These are phyloP conservation scores for Laticauda colubrina DNA, from an alignment of 2,113 vertebrate species.

Conservation along the genomic window DNA sequence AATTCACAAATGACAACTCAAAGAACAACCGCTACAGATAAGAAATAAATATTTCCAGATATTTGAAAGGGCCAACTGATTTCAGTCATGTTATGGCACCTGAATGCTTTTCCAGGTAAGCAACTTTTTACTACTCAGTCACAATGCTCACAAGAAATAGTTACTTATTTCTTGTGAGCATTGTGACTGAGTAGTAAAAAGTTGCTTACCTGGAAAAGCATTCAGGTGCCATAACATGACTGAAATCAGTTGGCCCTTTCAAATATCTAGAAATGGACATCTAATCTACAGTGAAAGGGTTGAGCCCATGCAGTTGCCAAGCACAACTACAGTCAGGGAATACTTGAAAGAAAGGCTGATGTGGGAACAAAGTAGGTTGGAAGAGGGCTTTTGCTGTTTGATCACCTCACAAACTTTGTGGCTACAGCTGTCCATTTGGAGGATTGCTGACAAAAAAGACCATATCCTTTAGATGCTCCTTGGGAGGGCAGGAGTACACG, in stretches of 20 bases:
- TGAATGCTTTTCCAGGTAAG: neutral
- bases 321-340: neutral
- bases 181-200: neutral
- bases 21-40: neutral
- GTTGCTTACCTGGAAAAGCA: neutral
- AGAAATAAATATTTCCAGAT: neutral
- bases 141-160: neutral
- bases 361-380: neutral
- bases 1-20: neutral
- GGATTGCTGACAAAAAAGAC: neutral
- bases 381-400: neutral
- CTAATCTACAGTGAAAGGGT: neutral
- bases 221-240: neutral
- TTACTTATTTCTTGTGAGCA: neutral
- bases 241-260: neutral
- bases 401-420: neutral
- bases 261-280: neutral
- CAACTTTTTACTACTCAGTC: neutral
- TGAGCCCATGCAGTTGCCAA: neutral
- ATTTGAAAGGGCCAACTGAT: neutral
- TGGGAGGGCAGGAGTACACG: neutral
- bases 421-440: neutral
- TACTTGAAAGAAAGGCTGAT: neutral
- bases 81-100: neutral
- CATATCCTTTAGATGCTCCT: neutral